These are phyloP conservation scores for Galeruca laticollis DNA, from an alignment of 2,888 invertebrate species.

Conservation along the genomic window DNA sequence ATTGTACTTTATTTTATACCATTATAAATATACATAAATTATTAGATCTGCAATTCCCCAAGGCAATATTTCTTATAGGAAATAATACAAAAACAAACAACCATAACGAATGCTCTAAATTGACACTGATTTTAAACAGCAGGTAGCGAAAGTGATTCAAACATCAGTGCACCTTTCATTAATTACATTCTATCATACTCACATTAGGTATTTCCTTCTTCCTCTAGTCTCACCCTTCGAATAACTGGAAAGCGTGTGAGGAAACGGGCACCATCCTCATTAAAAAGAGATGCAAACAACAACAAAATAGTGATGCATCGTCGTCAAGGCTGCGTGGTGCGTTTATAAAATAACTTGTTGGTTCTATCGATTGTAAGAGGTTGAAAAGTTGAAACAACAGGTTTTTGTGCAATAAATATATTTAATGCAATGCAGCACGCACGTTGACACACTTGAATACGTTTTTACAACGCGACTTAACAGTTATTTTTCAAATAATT, in stretches of 20 bases:
- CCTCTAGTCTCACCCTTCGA: constrained; percentile 10
- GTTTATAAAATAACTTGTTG: constrained; percentile 24
- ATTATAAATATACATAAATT: not conserved
- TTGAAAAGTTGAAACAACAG: constrained; percentile 24
- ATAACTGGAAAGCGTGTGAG: not conserved
- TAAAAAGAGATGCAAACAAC: constrained; percentile 25
- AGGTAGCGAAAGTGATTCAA: constrained; percentile 27
- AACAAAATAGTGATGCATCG: constrained; percentile 23
- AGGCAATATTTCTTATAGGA: constrained; percentile 5
- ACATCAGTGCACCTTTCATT: constrained; percentile 12
- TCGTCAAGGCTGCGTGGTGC: constrained; percentile 23
- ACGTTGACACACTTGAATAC: constrained; percentile 29
- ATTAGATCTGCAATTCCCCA: not conserved
- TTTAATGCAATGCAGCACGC: constrained; percentile 20
- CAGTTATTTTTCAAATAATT: constrained; percentile 30
- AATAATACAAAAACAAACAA: constrained; percentile 21
- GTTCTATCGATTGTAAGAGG: constrained; percentile 14
- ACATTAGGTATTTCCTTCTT: constrained; percentile 16
- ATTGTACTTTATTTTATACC: not conserved
- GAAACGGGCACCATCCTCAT: constrained; percentile 14
- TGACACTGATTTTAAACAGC: constrained; percentile 9
- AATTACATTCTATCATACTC: constrained; percentile 1
- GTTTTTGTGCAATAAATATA: constrained; percentile 12
- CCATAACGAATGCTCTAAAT: constrained; percentile 28
- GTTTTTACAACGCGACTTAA: constrained; percentile 3